phyloP scores from a whole-genome alignment of 1,140 invertebrate species.

The Oreohelix idahoensis region DNA sequence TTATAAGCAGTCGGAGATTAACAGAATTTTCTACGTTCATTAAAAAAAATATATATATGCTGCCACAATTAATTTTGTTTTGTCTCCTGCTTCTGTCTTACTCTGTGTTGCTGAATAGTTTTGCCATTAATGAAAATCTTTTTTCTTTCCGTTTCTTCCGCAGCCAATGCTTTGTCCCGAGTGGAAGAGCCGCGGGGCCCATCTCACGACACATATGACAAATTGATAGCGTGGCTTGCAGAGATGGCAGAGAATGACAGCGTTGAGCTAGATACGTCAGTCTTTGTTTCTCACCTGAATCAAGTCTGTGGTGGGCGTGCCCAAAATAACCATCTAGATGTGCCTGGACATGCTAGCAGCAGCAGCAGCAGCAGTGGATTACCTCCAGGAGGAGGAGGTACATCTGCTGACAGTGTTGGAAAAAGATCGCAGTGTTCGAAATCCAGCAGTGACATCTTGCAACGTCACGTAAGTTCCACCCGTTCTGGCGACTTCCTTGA shows the following conservation, averaged over 20 bases:
- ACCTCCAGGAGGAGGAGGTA: not conserved
- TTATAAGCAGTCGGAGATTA: too few relatives aligned
- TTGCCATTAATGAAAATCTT: too few relatives aligned
- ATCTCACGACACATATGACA: slow-evolving; percentile 56
- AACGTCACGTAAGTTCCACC: slow-evolving; percentile 1
- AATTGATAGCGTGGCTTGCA: slow-evolving; percentile 57
- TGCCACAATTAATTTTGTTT: too few relatives aligned
- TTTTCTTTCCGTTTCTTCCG: not conserved
- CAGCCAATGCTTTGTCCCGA: slow-evolving; percentile 46
- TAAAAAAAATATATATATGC: too few relatives aligned
- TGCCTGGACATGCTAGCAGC: not conserved
- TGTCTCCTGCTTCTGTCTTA: too few relatives aligned
- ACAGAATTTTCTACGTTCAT: too few relatives aligned
- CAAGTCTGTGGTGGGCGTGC: slow-evolving; percentile 37
- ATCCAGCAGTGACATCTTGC: slow-evolving; percentile 4
- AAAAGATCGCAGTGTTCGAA: slow-evolving; percentile 16
- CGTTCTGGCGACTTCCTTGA: slow-evolving; percentile 40
- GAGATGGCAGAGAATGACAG: slow-evolving; percentile 57
- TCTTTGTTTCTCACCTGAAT: slow-evolving; percentile 51
- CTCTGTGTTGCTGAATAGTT: too few relatives aligned
- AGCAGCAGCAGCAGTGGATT: not conserved
- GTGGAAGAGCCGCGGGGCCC: slow-evolving; percentile 50
- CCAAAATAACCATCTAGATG: slow-evolving; percentile 1
- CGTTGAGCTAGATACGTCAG: slow-evolving; percentile 47
- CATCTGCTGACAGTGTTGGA: not conserved